Base-by-base conservation (phyloP, 2,888 invertebrate genomes). In the Therioaphis trifolii region DNA sequence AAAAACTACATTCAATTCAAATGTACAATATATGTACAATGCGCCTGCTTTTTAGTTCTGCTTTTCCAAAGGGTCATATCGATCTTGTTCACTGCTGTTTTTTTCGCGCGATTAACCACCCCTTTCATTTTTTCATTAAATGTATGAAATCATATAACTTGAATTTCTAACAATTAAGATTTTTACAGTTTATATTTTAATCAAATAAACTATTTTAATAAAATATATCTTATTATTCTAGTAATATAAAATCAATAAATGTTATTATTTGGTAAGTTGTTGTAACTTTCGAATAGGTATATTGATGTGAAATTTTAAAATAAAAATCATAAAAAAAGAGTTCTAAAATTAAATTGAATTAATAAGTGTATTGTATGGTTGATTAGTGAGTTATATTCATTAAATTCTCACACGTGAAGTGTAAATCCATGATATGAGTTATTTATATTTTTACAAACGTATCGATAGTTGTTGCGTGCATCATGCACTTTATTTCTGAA, bases 61-160 rank as follows among this genome's bases (percentile, higher is more conserved):
- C 68, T 27, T 78, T 68, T 69, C 55, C n/a, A 40, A 74, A 49
- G 46, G 74, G 74, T 66, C 27, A 35, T 82, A 82, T 74, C 63
- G 82, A 82, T 82, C 61, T 61, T 66, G 69, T 49, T 72, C 72
- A 40, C 40, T 69, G 82, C 52, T 74, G 63, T 82, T 82, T 74
- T 79, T 82, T 72, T 80, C 80, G 29, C 61, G 35, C 58, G 80
- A 80, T 72, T 80, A 61, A 80, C 58, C n/a, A 15, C 21, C 40
- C 49, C 55, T n/a, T 1, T 52, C 40, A 4, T 69, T 24, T 12
- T 46, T 69, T 55, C 55, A 61, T 35, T 43, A 27, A 71, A 72
- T 52, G 55, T 46, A 46, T 61, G 61, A 43, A 69, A 61, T 80
- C 29, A 35, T 24, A 72, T n/a, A 21, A 46, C 46, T 40, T 15